phyloP scores from a whole-genome alignment of 92 coral and sea anemone species.

The Plumapathes pennacea region DNA sequence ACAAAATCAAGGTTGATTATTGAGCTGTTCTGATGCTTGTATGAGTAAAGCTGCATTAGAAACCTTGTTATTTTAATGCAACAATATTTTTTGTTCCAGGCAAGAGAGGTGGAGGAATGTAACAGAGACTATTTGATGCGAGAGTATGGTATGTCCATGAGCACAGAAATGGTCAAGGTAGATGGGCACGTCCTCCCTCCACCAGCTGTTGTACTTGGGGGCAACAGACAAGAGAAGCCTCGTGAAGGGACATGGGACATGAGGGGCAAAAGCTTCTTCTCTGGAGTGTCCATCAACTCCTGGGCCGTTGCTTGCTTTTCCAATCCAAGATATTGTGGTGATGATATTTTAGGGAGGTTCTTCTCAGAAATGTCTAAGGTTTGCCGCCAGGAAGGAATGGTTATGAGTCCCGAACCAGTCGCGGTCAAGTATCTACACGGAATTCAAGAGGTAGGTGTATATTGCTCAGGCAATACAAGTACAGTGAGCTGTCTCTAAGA shows the following conservation, averaged over 20 bases:
- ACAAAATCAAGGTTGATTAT: too few relatives aligned
- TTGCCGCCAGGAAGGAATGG: slow-evolving; percentile 62
- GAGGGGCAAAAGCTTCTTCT: slow-evolving; percentile 41
- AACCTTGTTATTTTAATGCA: too few relatives aligned
- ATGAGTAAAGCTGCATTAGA: too few relatives aligned
- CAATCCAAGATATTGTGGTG: slow-evolving; percentile 16
- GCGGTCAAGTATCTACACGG: slow-evolving; percentile 30
- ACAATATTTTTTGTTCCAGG: slow-evolving; percentile 30
- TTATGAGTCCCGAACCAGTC: slow-evolving; percentile 34
- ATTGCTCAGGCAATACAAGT: too few relatives aligned
- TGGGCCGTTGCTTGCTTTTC: slow-evolving; percentile 86
- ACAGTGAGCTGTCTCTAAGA: too few relatives aligned
- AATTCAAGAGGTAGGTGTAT: slow-evolving; percentile 22
- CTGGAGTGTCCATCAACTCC: slow-evolving; percentile 33
- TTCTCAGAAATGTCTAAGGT: slow-evolving; percentile 38
- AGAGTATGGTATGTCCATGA: slow-evolving; percentile 75
- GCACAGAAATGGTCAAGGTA: slow-evolving; percentile 65
- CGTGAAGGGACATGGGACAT: slow-evolving; percentile 88
- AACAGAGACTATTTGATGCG: slow-evolving; percentile 49
- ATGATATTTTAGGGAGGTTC: slow-evolving; percentile 28
- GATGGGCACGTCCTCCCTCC: slow-evolving; percentile 81
- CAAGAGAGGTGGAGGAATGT: slow-evolving; percentile 27
- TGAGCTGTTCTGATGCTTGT: too few relatives aligned
- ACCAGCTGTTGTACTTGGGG: slow-evolving; percentile 68
- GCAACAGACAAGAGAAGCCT: slow-evolving; percentile 35